Evolutionary conservation across 2,797 vertebrate species (phyloP), one percentile per base, ranked within the genome.

Genomic region (Malurus splendens): DNA sequence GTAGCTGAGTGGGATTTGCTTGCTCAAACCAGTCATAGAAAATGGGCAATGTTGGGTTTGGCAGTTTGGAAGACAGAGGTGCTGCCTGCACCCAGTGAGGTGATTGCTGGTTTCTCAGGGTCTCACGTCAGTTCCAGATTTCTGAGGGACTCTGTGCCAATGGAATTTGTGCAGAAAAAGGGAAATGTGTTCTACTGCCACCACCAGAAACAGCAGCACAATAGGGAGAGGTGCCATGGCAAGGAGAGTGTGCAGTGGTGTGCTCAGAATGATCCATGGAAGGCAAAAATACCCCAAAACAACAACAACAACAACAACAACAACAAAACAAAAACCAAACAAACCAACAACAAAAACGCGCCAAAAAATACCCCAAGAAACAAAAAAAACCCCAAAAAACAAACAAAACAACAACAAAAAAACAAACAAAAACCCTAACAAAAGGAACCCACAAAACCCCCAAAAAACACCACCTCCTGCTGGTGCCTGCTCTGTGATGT

Each of bases 71-170:
- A 56, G 39, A 20, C 2, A 50, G 59, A 18, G 28, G 4, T 24
- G 14, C 84, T 70, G 38, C 33, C 50, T 65, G 27, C 42, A 45
- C 13, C 13, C 28, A 30, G 45, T 45, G n/a, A 84, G 71, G 28
- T 0, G 28, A 44, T 52, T 0, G 0, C n/a, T 65, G 16, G 19
- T 55, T 67, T 50, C 23, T 66, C 20, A 7, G 27, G 13, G 52
- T 73, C 87, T 66, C 51, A 18, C 39, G 30, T n/a, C 32, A 24
- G 4, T 51, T 90, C 33, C 10, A 18, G 17, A 5, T 66, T 56
- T 67, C 25, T 2, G 38, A 48, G 23, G 55, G 70, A 55, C 24
- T 27, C 17, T 33, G 12, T 68, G 30, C 51, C n/a, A 24, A 23
- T 16, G 18, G 45, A 72, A 72, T 36, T 36, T 36, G 36, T 32